Evolutionary conservation across 2,797 vertebrate genomes (phyloP), one percentile per base, ranked within the genome.

Genomic region (Pipistrellus pygmaeus): DNA sequence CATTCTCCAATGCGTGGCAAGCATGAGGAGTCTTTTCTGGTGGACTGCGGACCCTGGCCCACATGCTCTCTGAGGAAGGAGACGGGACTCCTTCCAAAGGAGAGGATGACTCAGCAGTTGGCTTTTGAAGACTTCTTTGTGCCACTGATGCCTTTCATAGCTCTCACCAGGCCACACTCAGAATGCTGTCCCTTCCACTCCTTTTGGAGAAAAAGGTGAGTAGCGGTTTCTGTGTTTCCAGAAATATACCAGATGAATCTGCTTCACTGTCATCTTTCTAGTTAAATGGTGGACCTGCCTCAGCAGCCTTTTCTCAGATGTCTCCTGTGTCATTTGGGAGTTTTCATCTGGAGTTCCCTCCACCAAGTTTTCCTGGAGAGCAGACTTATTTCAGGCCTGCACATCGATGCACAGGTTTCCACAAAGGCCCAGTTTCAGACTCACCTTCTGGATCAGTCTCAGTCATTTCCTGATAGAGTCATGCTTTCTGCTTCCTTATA

Each of bases 191-290:
- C 60, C 46, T 89, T 89, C 57, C 15, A 64, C 18, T 66, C 21
- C 60, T 81, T 48, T 57, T 25, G 5, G 76, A 76, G 30, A 51
- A 83, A 71, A 93, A 95, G 35, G 20, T 57, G 69, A 88, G 12
- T 0, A 41, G 69, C 69, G 75, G 32, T 60, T 94, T 94, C 85
- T 80, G 41, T 57, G 32, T 84, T 92, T 84, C 81, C 60, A 20
- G 66, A 82, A 71, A 48, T 51, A 41, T 68, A 46, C 30, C 3
- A 2, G n/a, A 3, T 62, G 41, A 80, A 60, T 38, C 23, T 53
- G 41, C 48, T 48, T 85, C 75, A 3, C 21, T 35, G 6, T 60
- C 4, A 3, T 35, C 20, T 38, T 78, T 69, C 64, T 78, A 23
- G 21, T 80, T 93, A 80, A 88, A 41, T 68, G 32, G 17, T 27